phyloP scores from a whole-genome alignment of 2,888 invertebrate genomes.

The Drosophila borealis region DNA sequence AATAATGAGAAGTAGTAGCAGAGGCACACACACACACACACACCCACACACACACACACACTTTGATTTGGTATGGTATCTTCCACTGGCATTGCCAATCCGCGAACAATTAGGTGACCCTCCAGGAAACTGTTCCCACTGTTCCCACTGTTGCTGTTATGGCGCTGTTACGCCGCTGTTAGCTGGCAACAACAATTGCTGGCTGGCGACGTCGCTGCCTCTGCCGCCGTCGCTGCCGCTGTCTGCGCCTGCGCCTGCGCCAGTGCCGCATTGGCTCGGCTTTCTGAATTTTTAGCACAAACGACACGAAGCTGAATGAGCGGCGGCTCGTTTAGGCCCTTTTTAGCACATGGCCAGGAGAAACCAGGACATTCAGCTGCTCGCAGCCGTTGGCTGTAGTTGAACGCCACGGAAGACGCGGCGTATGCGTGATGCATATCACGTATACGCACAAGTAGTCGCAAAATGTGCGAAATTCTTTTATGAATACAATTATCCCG shows the following conservation, averaged over 20 bases:
- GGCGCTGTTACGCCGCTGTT: slow-evolving; percentile 42
- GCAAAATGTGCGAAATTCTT: slow-evolving; percentile 34
- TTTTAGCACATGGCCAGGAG: slow-evolving; percentile 35
- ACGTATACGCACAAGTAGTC: too few relatives aligned
- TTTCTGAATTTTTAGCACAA: slow-evolving; percentile 36
- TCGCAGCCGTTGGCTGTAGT: slow-evolving; percentile 38
- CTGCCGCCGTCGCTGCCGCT: slow-evolving; percentile 40
- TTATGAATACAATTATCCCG: slow-evolving; percentile 56
- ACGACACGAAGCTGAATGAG: slow-evolving; percentile 25
- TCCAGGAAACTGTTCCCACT: slow-evolving; percentile 61
- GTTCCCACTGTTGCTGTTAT: slow-evolving; percentile 55
- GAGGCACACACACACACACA: slow-evolving; percentile 5
- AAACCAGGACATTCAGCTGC: slow-evolving; percentile 64
- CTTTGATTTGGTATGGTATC: not conserved
- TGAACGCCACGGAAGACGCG: slow-evolving; percentile 17
- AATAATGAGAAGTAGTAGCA: slow-evolving; percentile 8
- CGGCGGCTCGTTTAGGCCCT: not conserved
- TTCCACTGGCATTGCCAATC: slow-evolving; percentile 1
- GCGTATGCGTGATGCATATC: slow-evolving; percentile 36
- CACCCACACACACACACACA: not conserved
- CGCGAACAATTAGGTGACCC: slow-evolving; percentile 3
- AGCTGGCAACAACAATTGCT: slow-evolving; percentile 16
- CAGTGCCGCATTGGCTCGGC: slow-evolving; percentile 6
- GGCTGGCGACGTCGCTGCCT: slow-evolving; percentile 36
- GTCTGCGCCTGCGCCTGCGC: slow-evolving; percentile 52